Base-by-base conservation (phyloP, 2,797 vertebrate species). In the Chelon labrosus region DNA sequence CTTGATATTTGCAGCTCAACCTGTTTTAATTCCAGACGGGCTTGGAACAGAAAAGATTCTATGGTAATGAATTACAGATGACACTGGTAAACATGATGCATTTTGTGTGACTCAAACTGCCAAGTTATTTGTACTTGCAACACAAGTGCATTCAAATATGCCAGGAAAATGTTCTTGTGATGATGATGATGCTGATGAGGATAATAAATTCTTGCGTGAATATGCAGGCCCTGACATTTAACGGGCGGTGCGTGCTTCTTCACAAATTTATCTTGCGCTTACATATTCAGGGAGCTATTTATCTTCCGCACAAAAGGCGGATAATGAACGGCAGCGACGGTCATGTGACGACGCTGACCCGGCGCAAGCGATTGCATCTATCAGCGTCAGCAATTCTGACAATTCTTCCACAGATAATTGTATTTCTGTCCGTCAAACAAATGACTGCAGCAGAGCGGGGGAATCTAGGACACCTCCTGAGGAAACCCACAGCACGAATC, bases 391-490 rank as follows among this genome's bases (percentile, higher is more conserved):
- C 49, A 19, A 66, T 80, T 88, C 83, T 82, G 84, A 88, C 85
- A 58, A 84, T 85, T 88, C 69, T 55, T 82, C 85, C 70, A 75
- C 35, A 39, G 71, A 88, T 87, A 85, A 91, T 88, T 84, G 83
- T 89, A 82, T 85, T 58, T 74, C 70, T 76, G 88, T 84, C 89
- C 76, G 49, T 92, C 89, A 87, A 79, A 87, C 68, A 78, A 85
- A 84, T 73, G 78, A 77, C 84, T 83, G 82, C 66, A 63, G 75
- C 3, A 13, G 66, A 74, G 52, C 19, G 35, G 54, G 31, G 69
- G 88, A 87, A 91, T 87, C 84, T 89, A 75, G 87, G 87, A 75
- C 91, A 91, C 65, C 75, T 85, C 71, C 25, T 68, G 74, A 82
- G 83, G 78, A 87, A 88, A 84, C 70, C 77, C 70, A 65, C 73